Evolutionary conservation across 2,888 invertebrate species (phyloP).

Genomic region (Nemapogon koenigi): DNA sequence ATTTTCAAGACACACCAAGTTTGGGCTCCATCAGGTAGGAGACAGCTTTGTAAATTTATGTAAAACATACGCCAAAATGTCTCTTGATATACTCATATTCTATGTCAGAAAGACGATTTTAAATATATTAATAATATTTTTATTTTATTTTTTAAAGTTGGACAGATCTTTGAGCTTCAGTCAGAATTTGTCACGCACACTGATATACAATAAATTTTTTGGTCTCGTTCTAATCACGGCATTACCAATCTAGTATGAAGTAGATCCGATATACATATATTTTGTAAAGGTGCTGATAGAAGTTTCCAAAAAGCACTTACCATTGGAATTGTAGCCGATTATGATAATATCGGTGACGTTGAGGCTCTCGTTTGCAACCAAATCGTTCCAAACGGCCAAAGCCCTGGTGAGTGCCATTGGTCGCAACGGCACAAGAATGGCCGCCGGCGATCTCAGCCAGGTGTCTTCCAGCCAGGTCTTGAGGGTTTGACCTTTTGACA

Average conservation of each 20-base stretch:
- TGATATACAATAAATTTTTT: too few relatives aligned
- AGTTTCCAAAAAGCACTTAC: conserved; percentile 28
- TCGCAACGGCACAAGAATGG: conserved; percentile 48
- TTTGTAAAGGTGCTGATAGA: neutral
- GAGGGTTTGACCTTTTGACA: conserved; percentile 34
- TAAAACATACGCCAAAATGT: neutral
- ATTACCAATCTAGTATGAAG: too few relatives aligned
- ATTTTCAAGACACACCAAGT: neutral
- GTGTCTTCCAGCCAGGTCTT: conserved; percentile 49
- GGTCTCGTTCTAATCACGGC: too few relatives aligned
- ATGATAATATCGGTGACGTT: conserved; percentile 46
- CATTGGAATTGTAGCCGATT: conserved; percentile 53
- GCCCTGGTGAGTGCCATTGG: conserved; percentile 41
- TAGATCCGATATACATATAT: neutral
- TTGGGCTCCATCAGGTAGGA: neutral
- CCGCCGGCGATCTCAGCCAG: conserved; percentile 49
- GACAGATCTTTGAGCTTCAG: neutral
- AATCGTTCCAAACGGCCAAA: conserved; percentile 46
- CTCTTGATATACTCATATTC: neutral
- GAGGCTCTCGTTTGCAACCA: conserved; percentile 31
- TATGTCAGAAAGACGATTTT: neutral
- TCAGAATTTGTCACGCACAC: too few relatives aligned
- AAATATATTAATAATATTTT: neutral
- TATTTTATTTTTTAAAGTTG: neutral
- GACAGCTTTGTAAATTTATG: neutral